Evolutionary conservation across 2,888 invertebrate species (phyloP), one percentile per base, ranked within the genome.

Genomic region (Melinaea marsaeus): DNA sequence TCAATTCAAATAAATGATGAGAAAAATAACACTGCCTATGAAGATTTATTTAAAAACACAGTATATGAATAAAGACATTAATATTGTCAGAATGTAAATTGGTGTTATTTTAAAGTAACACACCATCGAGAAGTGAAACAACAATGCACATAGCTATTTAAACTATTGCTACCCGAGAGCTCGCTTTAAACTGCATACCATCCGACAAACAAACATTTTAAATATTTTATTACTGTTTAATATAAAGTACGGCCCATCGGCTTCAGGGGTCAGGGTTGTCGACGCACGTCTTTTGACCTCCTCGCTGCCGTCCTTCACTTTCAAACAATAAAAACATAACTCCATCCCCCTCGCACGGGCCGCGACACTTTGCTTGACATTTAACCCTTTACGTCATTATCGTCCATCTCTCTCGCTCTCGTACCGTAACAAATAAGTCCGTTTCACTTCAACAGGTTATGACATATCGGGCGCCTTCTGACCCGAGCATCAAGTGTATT

Each of bases 381-480:
- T 83, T 90, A 86, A 90, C 90, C 90, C 88, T 81, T 79, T 77
- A 79, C 89, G 90, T 90, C 90, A 90, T 84, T 87, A 84, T 83
- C 78, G 74, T 73, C 71, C 74, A 74, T 88, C 88, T 82, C 79
- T 78, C 76, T 89, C 85, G 71, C 63, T 73, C 80, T 65, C 68
- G 69, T 67, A 22, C 42, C 67, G 57, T 70, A 66, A 66, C 66
- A 69, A 63, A 79, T 86, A 78, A 71, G 66, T 75, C 79, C 72
- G 76, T 85, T 80, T 84, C 86, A 74, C 77, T 86, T 83, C 72
- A 80, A 86, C 87, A 85, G 90, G 90, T 90, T 90, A 86, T 90
- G 90, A 90, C 90, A 90, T 90, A 90, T 90, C 88, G 88, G 84
- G 77, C 79, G 85, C 87, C 90, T 84, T 86, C 79, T 90, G 89